Evolutionary conservation across 2,113 vertebrate genomes (phyloP), one percentile per base, ranked within the genome.

Genomic region (Pelecanus crispus): DNA sequence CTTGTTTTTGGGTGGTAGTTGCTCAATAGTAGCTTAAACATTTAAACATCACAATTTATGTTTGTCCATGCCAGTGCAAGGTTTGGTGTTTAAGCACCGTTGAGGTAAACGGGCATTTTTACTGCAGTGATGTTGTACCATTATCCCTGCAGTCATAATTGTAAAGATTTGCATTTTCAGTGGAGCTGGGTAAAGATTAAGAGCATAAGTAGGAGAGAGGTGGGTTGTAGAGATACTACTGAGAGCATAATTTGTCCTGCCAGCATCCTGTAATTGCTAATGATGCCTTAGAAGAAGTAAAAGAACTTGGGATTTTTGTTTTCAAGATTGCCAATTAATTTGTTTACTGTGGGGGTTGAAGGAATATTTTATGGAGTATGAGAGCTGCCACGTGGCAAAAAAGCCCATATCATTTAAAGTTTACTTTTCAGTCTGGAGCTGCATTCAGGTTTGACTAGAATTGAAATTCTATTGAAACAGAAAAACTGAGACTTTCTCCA

Each of bases 101-200:
- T 91, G 88, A 87, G 50, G 77, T 72, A 91, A 96, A 94, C 45
- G n/a, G 53, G 12, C 58, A 77, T 90, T 92, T 95, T 94, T 80
- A 62, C 17, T 77, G 81, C 50, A 42, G 10, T 90, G 81, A 34
- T 90, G 36, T 49, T 85, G 28, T 90, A 72, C 77, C 52, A 91
- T 96, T 96, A 90, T 92, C 73, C 66, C 90, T 91, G 56, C 87
- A 82, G 90, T 88, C 81, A 66, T 88, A 89, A 94, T 85, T 95
- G 70, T 65, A 85, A 85, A 93, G 84, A 96, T 95, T 90, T 92
- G 70, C 88, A 74, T 95, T 92, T 95, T 95, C 79, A 24, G 42
- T 87, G 66, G 53, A 87, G 56, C 40, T 95, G 74, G 28, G 40
- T 79, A 47, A 89, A 78, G 91, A 82, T 92, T 97, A 95, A 92